These are phyloP conservation scores for Cosmorhoe ocellata DNA, from an alignment of 2,888 invertebrate genomes.

Conservation along the genomic window DNA sequence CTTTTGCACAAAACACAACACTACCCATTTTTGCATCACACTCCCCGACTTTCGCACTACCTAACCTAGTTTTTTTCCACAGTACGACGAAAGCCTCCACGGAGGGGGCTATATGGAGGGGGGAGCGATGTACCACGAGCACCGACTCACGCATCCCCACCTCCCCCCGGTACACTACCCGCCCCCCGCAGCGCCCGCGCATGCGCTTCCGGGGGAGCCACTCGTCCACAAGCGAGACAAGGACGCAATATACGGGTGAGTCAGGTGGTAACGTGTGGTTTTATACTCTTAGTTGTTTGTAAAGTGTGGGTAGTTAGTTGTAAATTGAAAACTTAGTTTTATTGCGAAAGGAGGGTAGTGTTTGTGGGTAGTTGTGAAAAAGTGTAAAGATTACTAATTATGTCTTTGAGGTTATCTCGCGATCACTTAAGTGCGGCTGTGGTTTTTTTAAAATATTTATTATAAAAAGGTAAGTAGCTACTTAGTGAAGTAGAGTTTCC, in stretches of 20 bases:
- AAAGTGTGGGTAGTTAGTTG: conserved; percentile 10
- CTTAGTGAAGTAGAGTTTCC: no score
- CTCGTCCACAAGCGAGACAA: conserved; percentile 98
- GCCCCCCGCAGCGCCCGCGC: conserved; percentile 93
- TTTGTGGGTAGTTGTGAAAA: conserved; percentile 5
- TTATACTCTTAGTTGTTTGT: conserved; percentile 22
- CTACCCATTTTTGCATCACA: background rate
- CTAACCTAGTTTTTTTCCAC: conserved; percentile 45
- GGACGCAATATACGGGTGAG: conserved; percentile 99
- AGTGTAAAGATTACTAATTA: no score
- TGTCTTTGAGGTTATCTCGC: no score
- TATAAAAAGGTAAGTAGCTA: no score
- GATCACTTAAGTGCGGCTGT: no score
- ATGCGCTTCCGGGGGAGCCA: conserved; percentile 92
- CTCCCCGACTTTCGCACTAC: background rate
- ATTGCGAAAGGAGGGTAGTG: background rate
- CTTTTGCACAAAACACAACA: background rate
- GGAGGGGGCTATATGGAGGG: conserved; percentile 92
- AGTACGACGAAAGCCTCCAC: conserved; percentile 98
- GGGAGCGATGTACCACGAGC: conserved; percentile 89
- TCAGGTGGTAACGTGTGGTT: conserved; percentile 72
- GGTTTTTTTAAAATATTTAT: no score
- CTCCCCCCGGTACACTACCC: conserved; percentile 88
- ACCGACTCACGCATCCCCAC: conserved; percentile 91
- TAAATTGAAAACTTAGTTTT: no score